Evolutionary conservation across 1,140 invertebrate species (phyloP), one percentile per base, ranked within the genome.

Genomic region (Zaprionus ghesquierei): DNA sequence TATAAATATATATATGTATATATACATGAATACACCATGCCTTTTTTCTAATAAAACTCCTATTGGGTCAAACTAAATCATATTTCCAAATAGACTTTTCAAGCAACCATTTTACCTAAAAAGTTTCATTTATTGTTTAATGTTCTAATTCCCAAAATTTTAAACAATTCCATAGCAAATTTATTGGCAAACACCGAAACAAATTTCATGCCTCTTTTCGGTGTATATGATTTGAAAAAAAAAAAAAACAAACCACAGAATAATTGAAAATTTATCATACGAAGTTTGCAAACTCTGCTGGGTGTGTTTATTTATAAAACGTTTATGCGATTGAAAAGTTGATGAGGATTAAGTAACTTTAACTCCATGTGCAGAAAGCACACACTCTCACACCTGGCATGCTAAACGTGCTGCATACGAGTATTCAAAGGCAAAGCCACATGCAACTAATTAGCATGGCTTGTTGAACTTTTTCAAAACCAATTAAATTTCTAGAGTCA

Each of bases 401-500:
- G 62, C 20, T 53, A 58, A 58, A 54, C 35, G 58, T 69, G 55
- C 38, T 46, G 64, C 49, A 49, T 20, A 82, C 63, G 76, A 15
- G n/a, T 2, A 41, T 41, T 41, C 82, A 86, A 74, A 74, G 71
- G 25, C 44, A 74, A 74, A 64, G 86, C 77, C 69, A 77, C 84
- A 82, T 61, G 64, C 60, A 75, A 72, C 77, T 89, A 89, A 89
- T 89, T 89, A 89, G 73, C 80, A 89, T 89, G 84, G 85, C 81
- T 84, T 89, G 84, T 74, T 89, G 68, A 89, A 77, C 87, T 89
- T 89, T 89, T 89, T 89, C 74, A 89, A 89, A 89, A 89, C 84
- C 84, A 89, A 89, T 89, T 89, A 89, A 89, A 70, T 75, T 68
- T 64, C 51, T 60, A 49, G 46, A 72, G 20, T 50, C 20, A 23